Conservation (phyloP, 2,888 invertebrate genomes). For the Tachina lurida region DNA sequence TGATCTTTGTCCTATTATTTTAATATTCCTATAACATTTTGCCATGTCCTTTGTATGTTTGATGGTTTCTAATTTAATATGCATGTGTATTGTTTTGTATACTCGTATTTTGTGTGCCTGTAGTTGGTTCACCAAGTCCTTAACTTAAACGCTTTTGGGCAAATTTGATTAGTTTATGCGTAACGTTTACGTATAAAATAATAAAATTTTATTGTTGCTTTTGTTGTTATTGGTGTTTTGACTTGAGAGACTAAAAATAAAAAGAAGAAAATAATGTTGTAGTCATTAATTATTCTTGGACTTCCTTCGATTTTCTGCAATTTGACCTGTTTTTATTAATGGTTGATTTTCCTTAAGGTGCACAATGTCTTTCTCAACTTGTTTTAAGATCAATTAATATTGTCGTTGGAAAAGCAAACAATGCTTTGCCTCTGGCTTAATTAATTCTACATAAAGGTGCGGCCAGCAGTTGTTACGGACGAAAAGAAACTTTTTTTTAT, state of each 20-base stretch:
- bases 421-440: background rate
- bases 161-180: constrained; percentile 60
- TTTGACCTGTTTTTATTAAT: constrained; percentile 45
- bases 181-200: constrained; percentile 48
- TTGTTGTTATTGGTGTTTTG: constrained; percentile 15
- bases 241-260: constrained; percentile 22
- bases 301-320: constrained; percentile 26
- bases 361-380: constrained; percentile 2
- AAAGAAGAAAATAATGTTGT: constrained; percentile 2
- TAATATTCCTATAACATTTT: constrained; percentile 14
- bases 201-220: constrained; percentile 43
- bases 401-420: background rate
- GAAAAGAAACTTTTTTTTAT: background rate
- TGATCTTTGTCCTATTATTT: background rate
- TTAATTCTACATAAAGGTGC: constrained; percentile 29
- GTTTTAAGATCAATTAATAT: constrained; percentile 13
- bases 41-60: constrained; percentile 12
- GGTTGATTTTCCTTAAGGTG: constrained; percentile 34
- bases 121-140: constrained; percentile 3
- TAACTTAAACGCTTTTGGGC: constrained; percentile 30
- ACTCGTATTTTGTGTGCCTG: background rate
- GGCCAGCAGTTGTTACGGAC: background rate
- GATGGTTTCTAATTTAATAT: constrained; percentile 35
- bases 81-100: constrained; percentile 51
- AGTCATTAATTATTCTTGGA: constrained; percentile 24